Base-by-base conservation (phyloP, 2,797 vertebrate genomes). In the Lophius americanus region DNA sequence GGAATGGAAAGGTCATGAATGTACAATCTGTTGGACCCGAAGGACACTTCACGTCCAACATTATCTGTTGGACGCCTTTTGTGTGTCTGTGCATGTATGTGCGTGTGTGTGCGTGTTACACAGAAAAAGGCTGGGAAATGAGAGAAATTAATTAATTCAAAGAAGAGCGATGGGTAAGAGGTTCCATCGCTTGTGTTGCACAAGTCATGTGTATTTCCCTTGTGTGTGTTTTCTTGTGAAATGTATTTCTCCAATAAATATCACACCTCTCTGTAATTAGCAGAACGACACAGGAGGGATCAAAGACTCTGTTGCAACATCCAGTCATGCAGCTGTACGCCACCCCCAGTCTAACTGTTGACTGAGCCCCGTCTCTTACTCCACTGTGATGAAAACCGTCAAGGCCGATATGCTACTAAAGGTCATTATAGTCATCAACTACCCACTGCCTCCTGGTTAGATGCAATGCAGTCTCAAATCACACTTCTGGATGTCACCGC, bases 371-470 rank as follows among this genome's bases (percentile, higher is more conserved):
- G 64, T 85, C 73, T 89, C 82, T 66, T 64, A 57, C 76, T 79
- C 82, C 65, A 76, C 66, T 32, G 47, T 79, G 84, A 89, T 83
- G 88, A 89, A 79, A 79, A 79, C 71, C 49, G 61, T 82, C 60
- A 68, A 84, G 81, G 75, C 68, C 76, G 83, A 88, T 78, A 64
- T 56, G 79, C 70, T 55, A 74, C 78, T 77, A 85, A 89, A 90
- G 85, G 87, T 91, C 87, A 89, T 61, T 55, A 67, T 79, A 73
- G 75, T 89, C 77, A 87, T 90, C 88, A 88, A 67, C 82, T 85
- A 80, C 82, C 84, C 79, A 78, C 86, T 80, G 85, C 78, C 75
- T 72, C 69, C 63, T 64, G 71, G 75, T 74, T 73, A 84, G 89
- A 87, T 69, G 66, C 76, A 88, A 82, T 64, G 68, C 75, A 79